Conservation (phyloP, 2,113 vertebrate genomes). For the Accipiter cooperii region DNA sequence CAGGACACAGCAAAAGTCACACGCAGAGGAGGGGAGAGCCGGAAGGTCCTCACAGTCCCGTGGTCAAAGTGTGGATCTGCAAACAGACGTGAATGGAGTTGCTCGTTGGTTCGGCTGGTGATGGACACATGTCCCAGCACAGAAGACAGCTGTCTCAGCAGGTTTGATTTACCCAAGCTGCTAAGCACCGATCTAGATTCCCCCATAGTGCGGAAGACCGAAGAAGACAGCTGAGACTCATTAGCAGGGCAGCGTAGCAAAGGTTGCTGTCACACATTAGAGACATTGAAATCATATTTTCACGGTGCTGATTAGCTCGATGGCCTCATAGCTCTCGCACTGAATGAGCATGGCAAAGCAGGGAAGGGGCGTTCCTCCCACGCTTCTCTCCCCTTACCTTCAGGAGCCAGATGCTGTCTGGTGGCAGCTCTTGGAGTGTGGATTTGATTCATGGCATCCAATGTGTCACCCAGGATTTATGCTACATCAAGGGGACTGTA, state of each 20-base stretch:
- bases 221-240: not conserved
- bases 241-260: not conserved
- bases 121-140: fast-evolving
- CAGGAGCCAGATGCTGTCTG: not conserved
- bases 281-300: not conserved
- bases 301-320: not conserved
- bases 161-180: not conserved
- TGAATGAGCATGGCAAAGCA: not conserved
- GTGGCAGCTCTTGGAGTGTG: not conserved
- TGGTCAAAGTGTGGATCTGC: not conserved
- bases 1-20: not conserved
- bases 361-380: not conserved
- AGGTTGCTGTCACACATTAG: not conserved
- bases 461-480: not conserved
- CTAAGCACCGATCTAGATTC: not conserved
- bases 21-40: not conserved
- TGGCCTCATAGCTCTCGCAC: not conserved
- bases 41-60: fast-evolving
- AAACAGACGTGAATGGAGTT: not conserved
- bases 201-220: not conserved
- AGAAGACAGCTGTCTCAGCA: not conserved
- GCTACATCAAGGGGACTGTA: not conserved
- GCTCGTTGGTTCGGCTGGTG: not conserved
- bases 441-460: not conserved
- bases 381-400: not conserved